A percentile compares a stretch with the other conserved stretches of the same genome.
Evolutionary conservation across 2,888 invertebrate species (phyloP).

Genomic region (Caenorhabditis japonica): DNA sequence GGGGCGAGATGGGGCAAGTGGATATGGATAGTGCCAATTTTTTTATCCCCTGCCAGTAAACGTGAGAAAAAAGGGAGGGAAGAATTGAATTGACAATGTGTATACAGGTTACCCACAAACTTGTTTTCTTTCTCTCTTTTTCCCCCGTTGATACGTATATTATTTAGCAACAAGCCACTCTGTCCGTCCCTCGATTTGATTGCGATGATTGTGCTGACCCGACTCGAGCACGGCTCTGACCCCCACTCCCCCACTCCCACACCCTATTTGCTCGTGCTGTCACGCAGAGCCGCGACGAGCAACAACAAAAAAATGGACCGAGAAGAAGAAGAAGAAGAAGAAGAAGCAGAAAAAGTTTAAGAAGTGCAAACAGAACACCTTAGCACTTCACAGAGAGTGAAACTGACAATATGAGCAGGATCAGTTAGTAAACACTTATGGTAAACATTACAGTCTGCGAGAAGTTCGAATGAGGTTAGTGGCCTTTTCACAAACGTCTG

Average conservation of each 20-base stretch:
- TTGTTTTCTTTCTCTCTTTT: constrained; percentile 20
- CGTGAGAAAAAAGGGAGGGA: constrained; percentile 7
- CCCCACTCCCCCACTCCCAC: too few species aligned
- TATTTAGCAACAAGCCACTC: constrained; percentile 16
- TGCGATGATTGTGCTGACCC: too few species aligned
- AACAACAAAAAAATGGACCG: background rate
- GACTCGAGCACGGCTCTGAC: too few species aligned
- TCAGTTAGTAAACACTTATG: too few species aligned
- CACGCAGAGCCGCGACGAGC: constrained; percentile 5
- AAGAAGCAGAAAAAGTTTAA: background rate
- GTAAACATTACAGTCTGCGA: too few species aligned
- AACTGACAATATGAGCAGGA: too few species aligned
- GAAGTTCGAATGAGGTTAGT: too few species aligned
- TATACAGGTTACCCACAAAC: constrained; percentile 44
- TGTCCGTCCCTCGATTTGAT: background rate
- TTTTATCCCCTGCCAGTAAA: background rate
- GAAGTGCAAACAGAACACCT: constrained; percentile 30
- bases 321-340: too few species aligned
- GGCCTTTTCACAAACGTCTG: constrained; percentile 4
- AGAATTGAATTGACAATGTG: constrained; percentile 10
- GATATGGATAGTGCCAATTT: too few species aligned
- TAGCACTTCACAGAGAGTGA: too few species aligned
- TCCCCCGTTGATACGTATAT: constrained; percentile 30
- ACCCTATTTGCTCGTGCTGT: constrained; percentile 44
- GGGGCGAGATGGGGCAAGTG: too few species aligned